phyloP scores from a whole-genome alignment of 2,888 invertebrate genomes.

The Synergus japonicus region DNA sequence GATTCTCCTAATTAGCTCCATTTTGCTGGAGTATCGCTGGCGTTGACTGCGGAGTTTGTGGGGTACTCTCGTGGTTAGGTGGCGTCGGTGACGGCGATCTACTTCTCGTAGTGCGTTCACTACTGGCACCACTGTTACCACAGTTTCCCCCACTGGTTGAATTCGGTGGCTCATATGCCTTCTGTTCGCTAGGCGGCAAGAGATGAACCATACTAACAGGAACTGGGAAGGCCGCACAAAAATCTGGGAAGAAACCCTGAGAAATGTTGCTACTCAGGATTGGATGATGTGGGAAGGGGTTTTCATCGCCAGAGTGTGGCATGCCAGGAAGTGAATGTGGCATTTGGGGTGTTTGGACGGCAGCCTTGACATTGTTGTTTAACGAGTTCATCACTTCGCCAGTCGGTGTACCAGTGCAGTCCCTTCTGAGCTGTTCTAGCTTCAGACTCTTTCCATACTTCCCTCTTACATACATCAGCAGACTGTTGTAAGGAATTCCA shows the following conservation, averaged over 20 bases:
- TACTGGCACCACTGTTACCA: conserved; percentile 49
- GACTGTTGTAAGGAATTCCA: conserved; percentile 95
- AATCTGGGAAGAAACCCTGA: conserved; percentile 91
- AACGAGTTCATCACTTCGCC: conserved; percentile 82
- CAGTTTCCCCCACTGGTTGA: conserved; percentile 78
- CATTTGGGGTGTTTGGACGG: conserved; percentile 68
- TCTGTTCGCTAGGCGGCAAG: conserved; percentile 88
- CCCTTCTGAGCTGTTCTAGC: conserved; percentile 91
- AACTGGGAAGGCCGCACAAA: conserved; percentile 87
- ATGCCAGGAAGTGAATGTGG: conserved; percentile 66
- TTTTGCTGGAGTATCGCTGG: conserved; percentile 87
- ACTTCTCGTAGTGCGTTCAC: conserved; percentile 50
- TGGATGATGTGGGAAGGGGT: conserved; percentile 69
- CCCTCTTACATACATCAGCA: conserved; percentile 94
- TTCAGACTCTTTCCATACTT: conserved; percentile 96
- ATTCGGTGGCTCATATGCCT: conserved; percentile 82
- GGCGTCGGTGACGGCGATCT: conserved; percentile 67
- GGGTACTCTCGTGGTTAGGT: conserved; percentile 66
- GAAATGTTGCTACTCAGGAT: conserved; percentile 78
- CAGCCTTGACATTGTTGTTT: conserved; percentile 80
- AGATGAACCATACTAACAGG: conserved; percentile 92
- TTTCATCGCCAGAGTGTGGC: conserved; percentile 67
- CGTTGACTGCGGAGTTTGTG: conserved; percentile 81
- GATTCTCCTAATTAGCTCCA: conserved; percentile 84
- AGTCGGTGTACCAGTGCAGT: conserved; percentile 89